Percentiles rank a stretch among this genome's conserved stretches.
phyloP scores from a whole-genome alignment of 2,888 invertebrate species.

The Leptopilina drosophilae region DNA sequence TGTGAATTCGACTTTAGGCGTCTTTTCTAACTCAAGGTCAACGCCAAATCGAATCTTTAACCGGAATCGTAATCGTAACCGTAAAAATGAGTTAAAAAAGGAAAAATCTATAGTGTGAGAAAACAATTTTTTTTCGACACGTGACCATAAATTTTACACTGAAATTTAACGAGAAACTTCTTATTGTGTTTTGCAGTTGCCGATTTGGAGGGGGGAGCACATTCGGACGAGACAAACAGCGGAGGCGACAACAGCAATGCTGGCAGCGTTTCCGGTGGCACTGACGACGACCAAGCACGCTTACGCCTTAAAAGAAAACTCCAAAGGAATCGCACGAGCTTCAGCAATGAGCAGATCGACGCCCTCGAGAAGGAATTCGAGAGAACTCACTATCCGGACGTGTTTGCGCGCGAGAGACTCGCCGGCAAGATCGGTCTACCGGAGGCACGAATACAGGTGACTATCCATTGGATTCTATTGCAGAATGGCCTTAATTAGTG shows the following conservation, averaged over 20 bases:
- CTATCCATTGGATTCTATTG: conserved; percentile 47
- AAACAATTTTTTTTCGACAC: too few species aligned
- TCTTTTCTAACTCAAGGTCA: too few species aligned
- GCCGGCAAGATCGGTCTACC: conserved; percentile 95
- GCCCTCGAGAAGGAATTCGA: conserved; percentile 98
- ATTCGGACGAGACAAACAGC: conserved; percentile 91
- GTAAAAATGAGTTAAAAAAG: too few species aligned
- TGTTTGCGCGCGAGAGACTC: conserved; percentile 93
- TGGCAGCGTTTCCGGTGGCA: conserved; percentile 86
- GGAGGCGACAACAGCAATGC: conserved; percentile 91
- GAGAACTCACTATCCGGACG: conserved; percentile 96
- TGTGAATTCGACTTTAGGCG: too few species aligned
- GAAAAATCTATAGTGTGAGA: too few species aligned
- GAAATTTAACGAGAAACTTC: too few species aligned
- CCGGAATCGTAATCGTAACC: too few species aligned
- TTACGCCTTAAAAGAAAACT: conserved; percentile 96
- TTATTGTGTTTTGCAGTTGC: conserved; percentile 80
- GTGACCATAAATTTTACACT: too few species aligned
- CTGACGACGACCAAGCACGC: conserved; percentile 91
- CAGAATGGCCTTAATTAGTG: too few species aligned
- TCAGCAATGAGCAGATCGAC: conserved; percentile 98
- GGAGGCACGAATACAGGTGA: conserved; percentile 95
- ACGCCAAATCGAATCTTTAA: too few species aligned
- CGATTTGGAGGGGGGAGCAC: conserved; percentile 83
- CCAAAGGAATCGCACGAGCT: conserved; percentile 98